These are phyloP conservation scores for Lethenteron camtschaticum DNA, from an alignment of 2,113 vertebrate species.

Conservation along the genomic window DNA sequence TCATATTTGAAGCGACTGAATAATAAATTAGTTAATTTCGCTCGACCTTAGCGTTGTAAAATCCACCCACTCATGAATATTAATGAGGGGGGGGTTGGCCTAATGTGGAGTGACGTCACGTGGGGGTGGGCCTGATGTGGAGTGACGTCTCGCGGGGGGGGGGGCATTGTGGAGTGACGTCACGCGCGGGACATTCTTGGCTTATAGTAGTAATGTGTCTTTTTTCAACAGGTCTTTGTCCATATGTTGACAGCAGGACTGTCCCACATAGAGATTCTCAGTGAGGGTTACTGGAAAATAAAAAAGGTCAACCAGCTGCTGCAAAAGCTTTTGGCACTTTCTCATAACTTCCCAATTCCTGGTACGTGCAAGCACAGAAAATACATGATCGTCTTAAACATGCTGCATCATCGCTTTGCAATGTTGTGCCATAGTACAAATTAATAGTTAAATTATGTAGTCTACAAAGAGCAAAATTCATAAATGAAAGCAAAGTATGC, in stretches of 20 bases:
- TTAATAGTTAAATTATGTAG: neutral
- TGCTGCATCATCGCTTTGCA: no score
- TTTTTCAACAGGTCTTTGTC: constrained; percentile 43
- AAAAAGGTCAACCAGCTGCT: constrained; percentile 69
- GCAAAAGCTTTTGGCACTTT: constrained; percentile 74
- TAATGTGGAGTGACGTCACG: no score
- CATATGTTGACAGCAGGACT: constrained; percentile 58
- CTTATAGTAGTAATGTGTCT: neutral
- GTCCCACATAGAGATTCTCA: constrained; percentile 56
- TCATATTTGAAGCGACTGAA: no score
- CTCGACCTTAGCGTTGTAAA: no score
- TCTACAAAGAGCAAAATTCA: neutral
- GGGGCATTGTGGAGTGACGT: neutral
- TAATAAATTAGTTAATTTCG: no score
- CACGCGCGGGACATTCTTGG: neutral
- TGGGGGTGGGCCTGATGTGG: no score
- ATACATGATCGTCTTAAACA: neutral
- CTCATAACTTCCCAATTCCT: constrained; percentile 59
- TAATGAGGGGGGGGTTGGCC: no score
- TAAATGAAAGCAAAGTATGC: neutral
- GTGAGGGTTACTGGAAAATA: constrained; percentile 56
- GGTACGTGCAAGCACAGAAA: constrained; percentile 23
- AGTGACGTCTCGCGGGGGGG: no score
- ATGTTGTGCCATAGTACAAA: no score
- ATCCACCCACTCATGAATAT: no score